Evolutionary conservation across 2,888 invertebrate species (phyloP), one percentile per base, ranked within the genome.

Genomic region (Spicauda simplicius): DNA sequence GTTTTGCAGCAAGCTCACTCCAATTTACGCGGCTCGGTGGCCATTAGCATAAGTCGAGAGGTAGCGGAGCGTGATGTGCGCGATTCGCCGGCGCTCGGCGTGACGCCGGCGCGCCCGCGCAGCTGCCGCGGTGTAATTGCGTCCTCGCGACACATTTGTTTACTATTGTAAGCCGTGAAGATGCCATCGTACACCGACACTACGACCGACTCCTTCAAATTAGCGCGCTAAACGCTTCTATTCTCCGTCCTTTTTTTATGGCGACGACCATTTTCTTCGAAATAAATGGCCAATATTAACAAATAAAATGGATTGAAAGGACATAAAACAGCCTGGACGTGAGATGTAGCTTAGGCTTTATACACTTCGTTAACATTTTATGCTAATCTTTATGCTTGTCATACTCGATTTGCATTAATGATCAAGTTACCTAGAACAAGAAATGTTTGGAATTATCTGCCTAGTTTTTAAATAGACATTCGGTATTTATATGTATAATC

Each of bases 131-230:
- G 75, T 84, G 87, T 91, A 90, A 91, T 92, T 90, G 91, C 88
- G 80, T 77, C 83, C 78, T 80, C 78, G 85, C 91, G 87, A 91
- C 92, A 91, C 91, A 91, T 91, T 92, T 91, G 91, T 91, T 91
- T 88, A 90, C 90, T 89, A 90, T 91, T 89, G 91, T 88, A 89
- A 87, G 88, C 91, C 88, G 89, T 87, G 90, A 91, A 93, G 92
- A 93, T 93, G 88, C 87, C 90, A 91, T 92, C 91, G 85, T 84
- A 74, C 78, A 76, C 78, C 84, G 73, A 87, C 87, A 86, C 87
- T 84, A 80, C 80, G 75, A 76, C 79, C 79, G 82, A 80, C 85
- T 86, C 82, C 83, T 87, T 88, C 87, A 89, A 91, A 93, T 93
- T 92, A 92, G 91, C 86, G 77, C 80, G 75, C 85, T 88, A 78